Base-by-base conservation (phyloP, 2,113 vertebrate species). In the Phyllostomus hastatus region DNA sequence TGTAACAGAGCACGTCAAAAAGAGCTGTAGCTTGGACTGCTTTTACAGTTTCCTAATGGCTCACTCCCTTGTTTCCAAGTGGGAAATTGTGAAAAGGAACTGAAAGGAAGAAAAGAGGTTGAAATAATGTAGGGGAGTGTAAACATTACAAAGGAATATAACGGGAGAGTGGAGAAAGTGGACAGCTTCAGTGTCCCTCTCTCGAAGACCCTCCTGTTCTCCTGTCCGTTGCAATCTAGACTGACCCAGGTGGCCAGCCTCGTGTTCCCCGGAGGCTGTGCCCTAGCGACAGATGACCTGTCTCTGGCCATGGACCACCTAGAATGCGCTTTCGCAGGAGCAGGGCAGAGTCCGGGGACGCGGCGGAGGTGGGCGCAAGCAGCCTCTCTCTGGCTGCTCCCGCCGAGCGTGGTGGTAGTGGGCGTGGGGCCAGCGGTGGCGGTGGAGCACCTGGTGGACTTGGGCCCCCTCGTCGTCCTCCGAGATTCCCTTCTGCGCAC, bases 291-390 rank as follows among this genome's bases (percentile, higher is more conserved):
- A 46, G 79, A 20, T 0, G 86, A 43, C 17, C 24, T 0, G 67
- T 22, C 52, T 28, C 16, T 1, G 46, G n/a, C 54, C 59, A 9
- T 5, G 0, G 1, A 31, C 73, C 31, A 14, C 43, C 93, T 98
- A 98, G 83, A 98, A 97, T 52, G 61, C 85, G 88, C 89, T 98
- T 94, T 98, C 96, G 59, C 97, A 98, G 87, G 97, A 96, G 75
- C 97, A 97, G 70, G 97, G 81, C 67, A 0, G 91, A 0, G 87
- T 79, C 79, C 95, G 78, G 64, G 97, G 96, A 20, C 93, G 95
- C 15, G 97, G 97, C 6, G 97, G 95, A 9, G 95, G 95, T 4
- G 94, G 96, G 50, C 95, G 97, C 38, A 10, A 0, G 86, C 75
- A 64, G 70, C 84, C 80, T 28, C 67, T 17, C 9, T 70, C 38